Evolutionary conservation across 1,140 invertebrate genomes (phyloP).

Genomic region (Brachionus rotundiformis): DNA sequence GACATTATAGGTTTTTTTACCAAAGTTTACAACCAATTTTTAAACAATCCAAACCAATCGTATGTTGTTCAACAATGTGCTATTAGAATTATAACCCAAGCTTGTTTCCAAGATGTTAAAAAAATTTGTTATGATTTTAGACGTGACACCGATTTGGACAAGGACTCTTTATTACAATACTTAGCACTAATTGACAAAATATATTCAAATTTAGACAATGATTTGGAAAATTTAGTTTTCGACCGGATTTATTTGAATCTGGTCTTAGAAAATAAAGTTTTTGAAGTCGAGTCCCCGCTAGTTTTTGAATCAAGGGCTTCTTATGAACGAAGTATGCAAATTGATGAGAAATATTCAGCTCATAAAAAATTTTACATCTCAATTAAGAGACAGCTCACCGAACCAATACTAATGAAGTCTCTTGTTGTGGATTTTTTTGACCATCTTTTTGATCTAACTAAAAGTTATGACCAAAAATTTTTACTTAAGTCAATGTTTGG

Average conservation of each 20-base stretch:
- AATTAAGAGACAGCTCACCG: not conserved
- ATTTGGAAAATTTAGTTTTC: constrained; percentile 14
- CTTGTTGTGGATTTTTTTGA: constrained; percentile 7
- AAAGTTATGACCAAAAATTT: constrained; percentile 5
- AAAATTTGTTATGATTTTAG: not conserved
- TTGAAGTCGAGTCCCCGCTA: not conserved
- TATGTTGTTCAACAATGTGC: not conserved
- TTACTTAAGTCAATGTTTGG: not conserved
- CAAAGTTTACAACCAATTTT: constrained; percentile 38
- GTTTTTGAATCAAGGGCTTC: not conserved
- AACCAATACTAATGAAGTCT: not conserved
- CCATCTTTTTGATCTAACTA: not conserved
- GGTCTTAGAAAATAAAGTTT: constrained; percentile 18
- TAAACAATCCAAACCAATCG: not conserved
- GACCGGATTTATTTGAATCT: constrained; percentile 6
- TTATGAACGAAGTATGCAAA: not conserved
- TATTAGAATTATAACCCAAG: not conserved
- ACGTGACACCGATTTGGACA: not conserved
- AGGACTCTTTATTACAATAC: not conserved
- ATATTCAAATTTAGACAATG: not conserved
- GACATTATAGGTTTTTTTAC: not conserved
- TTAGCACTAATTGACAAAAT: not conserved
- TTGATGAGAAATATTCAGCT: constrained; percentile 9
- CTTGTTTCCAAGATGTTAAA: not conserved
- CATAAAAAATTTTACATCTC: constrained; percentile 11